Percentiles rank a stretch among this genome's conserved stretches.
Evolutionary conservation across 2,113 vertebrate genomes (phyloP).

Genomic region (Sclerurus mexicanus): DNA sequence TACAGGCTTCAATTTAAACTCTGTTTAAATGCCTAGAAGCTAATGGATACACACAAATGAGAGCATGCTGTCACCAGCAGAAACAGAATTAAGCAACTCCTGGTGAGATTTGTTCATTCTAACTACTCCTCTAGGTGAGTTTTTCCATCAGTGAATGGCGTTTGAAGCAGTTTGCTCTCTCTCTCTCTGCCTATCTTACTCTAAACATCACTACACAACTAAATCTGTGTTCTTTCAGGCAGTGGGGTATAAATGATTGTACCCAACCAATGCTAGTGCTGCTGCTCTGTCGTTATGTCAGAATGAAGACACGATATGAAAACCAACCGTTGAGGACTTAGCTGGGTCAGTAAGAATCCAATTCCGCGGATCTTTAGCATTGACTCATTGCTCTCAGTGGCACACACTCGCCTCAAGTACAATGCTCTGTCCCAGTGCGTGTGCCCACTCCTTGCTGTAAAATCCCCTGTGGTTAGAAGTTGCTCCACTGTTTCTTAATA

Average conservation of each 20-base stretch:
- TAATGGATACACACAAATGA: neutral
- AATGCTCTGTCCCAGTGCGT: neutral
- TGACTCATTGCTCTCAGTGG: neutral
- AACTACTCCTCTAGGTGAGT: neutral
- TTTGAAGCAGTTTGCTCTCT: neutral
- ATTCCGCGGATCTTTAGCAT: neutral
- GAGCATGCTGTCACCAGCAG: neutral
- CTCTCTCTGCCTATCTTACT: neutral
- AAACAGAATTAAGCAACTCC: neutral
- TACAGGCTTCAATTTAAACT: neutral
- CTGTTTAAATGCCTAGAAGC: neutral
- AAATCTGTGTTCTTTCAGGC: neutral
- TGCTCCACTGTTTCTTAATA: neutral
- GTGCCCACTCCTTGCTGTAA: neutral
- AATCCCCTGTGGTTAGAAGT: neutral
- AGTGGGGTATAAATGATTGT: neutral
- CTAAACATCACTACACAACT: neutral
- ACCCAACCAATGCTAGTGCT: neutral
- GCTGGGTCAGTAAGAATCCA: neutral
- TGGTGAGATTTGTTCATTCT: neutral
- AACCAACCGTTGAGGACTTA: neutral
- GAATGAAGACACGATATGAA: neutral
- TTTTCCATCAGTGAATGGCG: neutral
- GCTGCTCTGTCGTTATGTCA: neutral
- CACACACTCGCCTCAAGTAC: neutral